phyloP scores from a whole-genome alignment of 2,797 vertebrate genomes.

The Poecilia picta region DNA sequence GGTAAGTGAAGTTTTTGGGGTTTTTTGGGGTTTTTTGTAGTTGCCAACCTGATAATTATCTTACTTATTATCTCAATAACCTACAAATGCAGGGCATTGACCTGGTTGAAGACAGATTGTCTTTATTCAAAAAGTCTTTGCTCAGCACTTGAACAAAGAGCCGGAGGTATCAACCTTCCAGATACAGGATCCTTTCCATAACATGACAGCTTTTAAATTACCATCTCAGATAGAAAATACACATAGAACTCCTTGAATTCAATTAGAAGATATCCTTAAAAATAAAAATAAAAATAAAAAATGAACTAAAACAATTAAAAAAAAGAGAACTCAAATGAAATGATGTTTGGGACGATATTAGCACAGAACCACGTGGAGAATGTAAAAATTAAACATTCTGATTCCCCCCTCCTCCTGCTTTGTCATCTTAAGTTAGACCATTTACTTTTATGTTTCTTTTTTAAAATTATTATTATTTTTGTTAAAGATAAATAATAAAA shows the following conservation, averaged over 20 bases:
- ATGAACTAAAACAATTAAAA: not conserved
- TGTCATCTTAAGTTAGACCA: conserved; percentile 74
- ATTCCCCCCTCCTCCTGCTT: conserved; percentile 26
- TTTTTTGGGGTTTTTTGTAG: too few relatives aligned
- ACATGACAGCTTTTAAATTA: conserved; percentile 90
- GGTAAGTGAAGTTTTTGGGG: too few relatives aligned
- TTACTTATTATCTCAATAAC: conserved; percentile 42
- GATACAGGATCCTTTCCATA: conserved; percentile 89
- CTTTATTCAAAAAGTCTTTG: conserved; percentile 98
- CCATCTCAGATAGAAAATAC: conserved; percentile 87
- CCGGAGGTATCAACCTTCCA: conserved; percentile 91
- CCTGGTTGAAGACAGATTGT: conserved; percentile 94
- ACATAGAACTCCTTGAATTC: conserved; percentile 86
- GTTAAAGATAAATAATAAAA: conserved; percentile 82
- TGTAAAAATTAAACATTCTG: conserved; percentile 69
- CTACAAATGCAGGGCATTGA: conserved; percentile 71
- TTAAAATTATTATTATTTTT: not conserved
- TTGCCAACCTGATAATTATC: not conserved
- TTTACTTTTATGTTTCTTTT: conserved; percentile 71
- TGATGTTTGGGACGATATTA: conserved; percentile 86
- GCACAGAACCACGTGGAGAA: conserved; percentile 88
- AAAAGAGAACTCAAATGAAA: conserved; percentile 47
- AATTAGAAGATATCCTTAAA: conserved; percentile 89
- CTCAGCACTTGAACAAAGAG: conserved; percentile 92
- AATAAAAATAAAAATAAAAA: conserved; percentile 20